Evolutionary conservation across 2,797 vertebrate genomes (phyloP).

Genomic region (Chiloscyllium punctatum): DNA sequence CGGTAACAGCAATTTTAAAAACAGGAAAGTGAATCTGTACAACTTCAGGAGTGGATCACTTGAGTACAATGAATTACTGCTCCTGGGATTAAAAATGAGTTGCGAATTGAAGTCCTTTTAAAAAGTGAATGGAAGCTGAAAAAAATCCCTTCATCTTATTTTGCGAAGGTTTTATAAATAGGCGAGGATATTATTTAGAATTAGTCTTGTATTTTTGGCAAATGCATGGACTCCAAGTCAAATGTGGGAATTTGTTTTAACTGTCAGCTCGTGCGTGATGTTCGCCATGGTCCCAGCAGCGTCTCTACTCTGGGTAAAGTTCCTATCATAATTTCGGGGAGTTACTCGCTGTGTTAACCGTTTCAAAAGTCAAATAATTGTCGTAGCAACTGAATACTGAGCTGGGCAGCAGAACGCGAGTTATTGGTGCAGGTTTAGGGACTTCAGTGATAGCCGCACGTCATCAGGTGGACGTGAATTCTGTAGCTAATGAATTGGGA

Average conservation of each 20-base stretch:
- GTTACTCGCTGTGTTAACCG: background rate
- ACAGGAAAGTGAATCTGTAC: background rate
- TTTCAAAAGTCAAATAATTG: no score
- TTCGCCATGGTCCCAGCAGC: background rate
- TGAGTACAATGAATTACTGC: background rate
- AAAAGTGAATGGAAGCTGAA: background rate
- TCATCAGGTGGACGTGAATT: background rate
- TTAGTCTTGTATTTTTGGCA: background rate
- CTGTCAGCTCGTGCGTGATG: background rate
- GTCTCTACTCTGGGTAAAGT: background rate
- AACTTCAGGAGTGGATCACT: background rate
- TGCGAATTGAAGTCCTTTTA: background rate
- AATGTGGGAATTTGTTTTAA: background rate
- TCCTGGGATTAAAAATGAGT: background rate
- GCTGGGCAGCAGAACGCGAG: background rate
- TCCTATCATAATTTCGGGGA: background rate
- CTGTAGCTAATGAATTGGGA: background rate
- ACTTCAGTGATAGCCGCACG: background rate
- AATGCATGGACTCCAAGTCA: background rate
- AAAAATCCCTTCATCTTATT: background rate
- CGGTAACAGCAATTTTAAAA: background rate
- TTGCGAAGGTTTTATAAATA: background rate
- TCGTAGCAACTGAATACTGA: no score
- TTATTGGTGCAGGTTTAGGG: no score
- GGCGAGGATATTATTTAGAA: background rate